Conservation (phyloP, 1,140 invertebrate genomes). For the Nomia melanderi region DNA sequence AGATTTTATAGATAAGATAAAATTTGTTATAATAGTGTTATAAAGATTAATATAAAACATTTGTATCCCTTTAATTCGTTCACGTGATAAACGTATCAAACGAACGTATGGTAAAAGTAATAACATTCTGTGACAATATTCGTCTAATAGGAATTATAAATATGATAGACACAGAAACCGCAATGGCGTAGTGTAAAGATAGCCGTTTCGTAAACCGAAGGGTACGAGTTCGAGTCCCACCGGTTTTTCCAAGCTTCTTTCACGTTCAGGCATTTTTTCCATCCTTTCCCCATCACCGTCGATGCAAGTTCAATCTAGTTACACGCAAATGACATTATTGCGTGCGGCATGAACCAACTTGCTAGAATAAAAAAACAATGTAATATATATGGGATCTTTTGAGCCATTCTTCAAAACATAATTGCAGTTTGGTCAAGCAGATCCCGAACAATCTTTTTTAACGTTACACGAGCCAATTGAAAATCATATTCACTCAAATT, state of each 20-base stretch:
- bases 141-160: neutral
- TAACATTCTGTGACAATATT: neutral
- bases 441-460: constrained; percentile 17
- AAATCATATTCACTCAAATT: no score
- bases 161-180: neutral
- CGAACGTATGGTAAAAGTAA: no score
- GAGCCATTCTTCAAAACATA: constrained; percentile 24
- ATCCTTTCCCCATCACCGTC: constrained; percentile 1
- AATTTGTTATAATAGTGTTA: no score
- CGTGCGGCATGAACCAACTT: constrained; percentile 37
- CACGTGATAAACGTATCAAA: no score
- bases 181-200: neutral
- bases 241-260: neutral
- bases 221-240: constrained; percentile 4
- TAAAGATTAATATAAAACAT: no score
- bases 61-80: no score
- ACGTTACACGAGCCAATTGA: neutral
- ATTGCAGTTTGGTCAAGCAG: constrained; percentile 34
- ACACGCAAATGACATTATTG: constrained; percentile 13
- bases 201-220: neutral
- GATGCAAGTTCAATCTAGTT: constrained; percentile 54
- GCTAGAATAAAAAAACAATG: constrained; percentile 53
- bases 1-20: no score
- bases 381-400: constrained; percentile 7
- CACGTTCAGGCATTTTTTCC: neutral